Base-by-base conservation (phyloP, 2,888 invertebrate species). In the Idaea dimidiata region DNA sequence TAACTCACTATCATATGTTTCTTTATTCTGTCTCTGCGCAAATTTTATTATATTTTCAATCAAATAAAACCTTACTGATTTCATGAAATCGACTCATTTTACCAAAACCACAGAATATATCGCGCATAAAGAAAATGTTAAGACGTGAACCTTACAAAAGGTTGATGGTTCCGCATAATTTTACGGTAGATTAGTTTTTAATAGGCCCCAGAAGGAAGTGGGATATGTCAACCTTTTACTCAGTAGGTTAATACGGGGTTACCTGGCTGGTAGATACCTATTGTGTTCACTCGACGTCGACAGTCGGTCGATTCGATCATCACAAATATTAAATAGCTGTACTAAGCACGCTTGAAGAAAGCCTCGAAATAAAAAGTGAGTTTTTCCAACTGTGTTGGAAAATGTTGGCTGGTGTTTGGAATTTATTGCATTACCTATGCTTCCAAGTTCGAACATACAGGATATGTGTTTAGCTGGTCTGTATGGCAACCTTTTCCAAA, bases 121-220 rank as follows among this genome's bases (percentile, higher is more conserved):
- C n/a, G n/a, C n/a, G 53, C 58, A 58, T 59, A 66, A 59, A 63
- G 67, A 66, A 66, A 58, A 63, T 59, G 31, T 59, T 54, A 43
- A 43, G 43, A 43, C 43, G 43, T 43, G 8, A 43, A 62, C 62
- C 61, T 63, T 64, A 68, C 68, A 66, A 68, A 68, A 66, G 61
- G 66, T 62, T 70, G 69, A 70, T 68, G 69, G 69, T 69, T 69
- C 66, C 70, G 70, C 68, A 72, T 70, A 68, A 72, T 72, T 71
- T 70, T 64, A 64, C 65, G 69, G 64, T 64, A 67, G 65, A 71
- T 71, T 70, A 68, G 65, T 68, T 71, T 69, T 69, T 68, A 69
- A 71, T 64, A 68, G 66, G 64, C 62, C 69, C 60, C 18, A 54
- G 59, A 66, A 62, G 60, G 53, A 61, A 54, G 33, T 58, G 43